phyloP scores from a whole-genome alignment of 2,888 invertebrate genomes.

The Tetrapedia diversipes region DNA sequence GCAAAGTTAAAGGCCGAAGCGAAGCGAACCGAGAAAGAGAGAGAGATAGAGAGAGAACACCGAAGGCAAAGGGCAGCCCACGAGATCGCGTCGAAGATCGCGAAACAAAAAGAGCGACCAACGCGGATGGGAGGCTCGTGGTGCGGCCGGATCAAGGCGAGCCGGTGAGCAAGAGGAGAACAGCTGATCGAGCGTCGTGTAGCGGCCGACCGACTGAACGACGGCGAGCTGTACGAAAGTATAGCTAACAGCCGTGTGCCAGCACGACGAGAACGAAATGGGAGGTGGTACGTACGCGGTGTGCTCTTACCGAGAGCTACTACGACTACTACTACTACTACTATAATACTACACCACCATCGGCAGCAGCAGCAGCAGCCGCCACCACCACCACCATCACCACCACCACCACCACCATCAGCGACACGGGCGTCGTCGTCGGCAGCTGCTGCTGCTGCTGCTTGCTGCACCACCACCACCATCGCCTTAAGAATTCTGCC shows the following conservation, averaged over 20 bases:
- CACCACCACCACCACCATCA: constrained; percentile 47
- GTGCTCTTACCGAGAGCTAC: constrained; percentile 68
- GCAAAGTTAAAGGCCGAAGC: too few species aligned
- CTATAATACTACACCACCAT: constrained; percentile 38
- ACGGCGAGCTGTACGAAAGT: constrained; percentile 61
- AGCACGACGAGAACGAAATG: constrained; percentile 61
- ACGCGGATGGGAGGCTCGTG: not conserved
- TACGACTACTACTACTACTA: constrained; percentile 60
- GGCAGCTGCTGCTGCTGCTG: constrained; percentile 30
- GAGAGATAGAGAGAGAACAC: not conserved
- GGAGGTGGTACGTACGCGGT: constrained; percentile 75
- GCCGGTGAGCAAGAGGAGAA: constrained; percentile 38
- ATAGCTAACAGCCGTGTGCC: constrained; percentile 58
- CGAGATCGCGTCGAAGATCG: not conserved
- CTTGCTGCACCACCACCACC: constrained; percentile 39
- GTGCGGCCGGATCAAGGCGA: not conserved
- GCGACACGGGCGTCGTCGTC: constrained; percentile 32
- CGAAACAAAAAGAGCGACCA: not conserved
- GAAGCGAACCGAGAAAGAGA: too few species aligned
- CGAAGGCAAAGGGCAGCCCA: not conserved
- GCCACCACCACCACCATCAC: constrained; percentile 46
- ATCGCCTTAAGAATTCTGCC: constrained; percentile 55
- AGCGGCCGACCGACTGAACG: constrained; percentile 68
- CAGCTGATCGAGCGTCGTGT: constrained; percentile 64
- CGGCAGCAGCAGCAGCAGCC: constrained; percentile 41